phyloP scores from a whole-genome alignment of 2,888 invertebrate genomes.

The Polyommatus iphigenia region DNA sequence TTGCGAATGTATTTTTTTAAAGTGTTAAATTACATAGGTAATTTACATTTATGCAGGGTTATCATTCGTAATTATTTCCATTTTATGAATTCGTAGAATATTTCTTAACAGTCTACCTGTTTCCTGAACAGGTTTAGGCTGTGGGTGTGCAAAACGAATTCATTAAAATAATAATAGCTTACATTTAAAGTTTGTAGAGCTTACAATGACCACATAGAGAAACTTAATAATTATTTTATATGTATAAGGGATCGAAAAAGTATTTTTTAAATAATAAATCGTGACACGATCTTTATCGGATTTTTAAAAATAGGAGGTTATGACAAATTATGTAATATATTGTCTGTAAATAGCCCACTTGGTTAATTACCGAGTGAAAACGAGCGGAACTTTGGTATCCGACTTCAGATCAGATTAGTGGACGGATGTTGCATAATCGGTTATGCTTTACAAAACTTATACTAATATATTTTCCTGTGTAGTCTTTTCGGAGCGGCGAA shows the following conservation, averaged over 20 bases:
- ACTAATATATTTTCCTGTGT: background rate
- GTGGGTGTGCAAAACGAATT: conserved; percentile 17
- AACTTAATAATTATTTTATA: background rate
- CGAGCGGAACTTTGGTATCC: conserved; percentile 59
- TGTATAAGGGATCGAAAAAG: background rate
- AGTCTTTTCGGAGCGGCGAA: background rate
- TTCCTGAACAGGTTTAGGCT: conserved; percentile 3
- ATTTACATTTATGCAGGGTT: background rate
- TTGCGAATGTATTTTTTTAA: background rate
- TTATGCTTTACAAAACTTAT: conserved; percentile 19
- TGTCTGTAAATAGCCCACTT: conserved; percentile 42
- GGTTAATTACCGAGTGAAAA: conserved; percentile 66
- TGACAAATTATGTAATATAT: conserved; percentile 15
- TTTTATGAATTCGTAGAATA: conserved; percentile 8
- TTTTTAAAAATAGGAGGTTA: background rate
- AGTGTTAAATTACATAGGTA: background rate
- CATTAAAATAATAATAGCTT: background rate
- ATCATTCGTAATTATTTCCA: background rate
- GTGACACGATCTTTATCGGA: background rate
- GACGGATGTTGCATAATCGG: conserved; percentile 26
- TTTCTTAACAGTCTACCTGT: conserved; percentile 16
- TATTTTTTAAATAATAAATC: background rate
- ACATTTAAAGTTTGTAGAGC: background rate
- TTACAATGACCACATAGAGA: background rate
- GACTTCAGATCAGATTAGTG: conserved; percentile 31